Evolutionary conservation across 2,113 vertebrate genomes (phyloP).

Genomic region (Hyperoodon ampullatus): DNA sequence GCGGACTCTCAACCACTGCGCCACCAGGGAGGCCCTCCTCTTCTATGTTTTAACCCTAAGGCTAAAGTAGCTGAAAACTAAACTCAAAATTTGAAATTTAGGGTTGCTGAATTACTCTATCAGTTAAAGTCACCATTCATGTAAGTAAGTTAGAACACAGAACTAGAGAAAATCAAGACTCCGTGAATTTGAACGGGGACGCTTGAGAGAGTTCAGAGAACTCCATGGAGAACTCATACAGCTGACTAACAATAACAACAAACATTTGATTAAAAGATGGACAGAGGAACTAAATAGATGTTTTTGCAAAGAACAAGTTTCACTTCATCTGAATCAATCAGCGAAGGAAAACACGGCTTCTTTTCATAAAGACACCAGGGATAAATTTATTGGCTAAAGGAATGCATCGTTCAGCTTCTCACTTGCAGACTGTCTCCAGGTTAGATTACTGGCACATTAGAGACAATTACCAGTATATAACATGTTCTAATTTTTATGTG

Average conservation of each 20-base stretch:
- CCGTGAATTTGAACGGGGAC: neutral
- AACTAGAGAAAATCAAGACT: neutral
- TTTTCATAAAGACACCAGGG: neutral
- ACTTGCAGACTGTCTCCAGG: neutral
- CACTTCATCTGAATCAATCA: neutral
- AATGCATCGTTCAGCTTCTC: neutral
- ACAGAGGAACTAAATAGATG: neutral
- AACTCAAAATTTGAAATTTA: neutral
- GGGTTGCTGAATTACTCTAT: neutral
- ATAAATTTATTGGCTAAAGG: neutral
- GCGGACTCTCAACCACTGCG: too few relatives aligned
- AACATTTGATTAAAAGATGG: neutral
- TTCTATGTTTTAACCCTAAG: neutral
- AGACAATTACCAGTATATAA: neutral
- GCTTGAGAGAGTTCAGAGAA: neutral
- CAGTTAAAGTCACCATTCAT: neutral
- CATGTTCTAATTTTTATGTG: constrained; percentile 1
- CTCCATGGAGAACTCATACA: neutral
- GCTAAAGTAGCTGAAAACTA: neutral
- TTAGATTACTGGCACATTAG: neutral
- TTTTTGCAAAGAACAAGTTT: neutral
- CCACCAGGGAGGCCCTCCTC: too few relatives aligned
- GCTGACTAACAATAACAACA: rapidly evolving
- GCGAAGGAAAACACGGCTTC: neutral
- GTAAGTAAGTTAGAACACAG: neutral